Evolutionary conservation across 2,113 vertebrate species (phyloP).

Genomic region (Proterorhinus semilunaris): DNA sequence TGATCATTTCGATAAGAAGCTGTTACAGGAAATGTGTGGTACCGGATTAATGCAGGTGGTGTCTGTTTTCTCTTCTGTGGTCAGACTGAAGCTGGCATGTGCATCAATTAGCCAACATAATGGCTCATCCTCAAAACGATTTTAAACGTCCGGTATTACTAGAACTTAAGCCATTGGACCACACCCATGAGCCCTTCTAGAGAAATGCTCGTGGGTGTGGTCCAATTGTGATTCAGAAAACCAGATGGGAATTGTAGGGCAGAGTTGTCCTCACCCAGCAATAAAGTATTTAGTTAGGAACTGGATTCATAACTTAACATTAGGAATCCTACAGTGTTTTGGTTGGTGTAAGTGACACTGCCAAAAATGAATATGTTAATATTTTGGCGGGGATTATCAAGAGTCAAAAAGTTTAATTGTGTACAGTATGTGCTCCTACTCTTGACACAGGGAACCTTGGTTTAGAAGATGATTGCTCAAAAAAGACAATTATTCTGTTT

Average conservation of each 20-base stretch:
- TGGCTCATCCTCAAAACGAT: not conserved
- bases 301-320: no score
- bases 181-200: not conserved
- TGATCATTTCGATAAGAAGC: slow-evolving; percentile 4
- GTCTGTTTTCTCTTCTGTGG: not conserved
- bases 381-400: no score
- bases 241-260: not conserved
- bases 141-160: not conserved
- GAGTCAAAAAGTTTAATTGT: no score
- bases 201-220: slow-evolving; percentile 29
- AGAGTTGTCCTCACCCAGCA: no score
- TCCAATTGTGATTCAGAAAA: not conserved
- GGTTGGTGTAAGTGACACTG: no score
- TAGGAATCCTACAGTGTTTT: no score
- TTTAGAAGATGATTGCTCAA: no score
- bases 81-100: not conserved
- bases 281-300: no score
- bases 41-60: slow-evolving; percentile 1
- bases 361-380: no score
- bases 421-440: no score
- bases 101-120: not conserved
- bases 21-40: not conserved
- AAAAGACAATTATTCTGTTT: no score
- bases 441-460: no score
- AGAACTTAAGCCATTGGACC: not conserved